phyloP scores from a whole-genome alignment of 2,113 vertebrate species.

The Melanerpes formicivorus region DNA sequence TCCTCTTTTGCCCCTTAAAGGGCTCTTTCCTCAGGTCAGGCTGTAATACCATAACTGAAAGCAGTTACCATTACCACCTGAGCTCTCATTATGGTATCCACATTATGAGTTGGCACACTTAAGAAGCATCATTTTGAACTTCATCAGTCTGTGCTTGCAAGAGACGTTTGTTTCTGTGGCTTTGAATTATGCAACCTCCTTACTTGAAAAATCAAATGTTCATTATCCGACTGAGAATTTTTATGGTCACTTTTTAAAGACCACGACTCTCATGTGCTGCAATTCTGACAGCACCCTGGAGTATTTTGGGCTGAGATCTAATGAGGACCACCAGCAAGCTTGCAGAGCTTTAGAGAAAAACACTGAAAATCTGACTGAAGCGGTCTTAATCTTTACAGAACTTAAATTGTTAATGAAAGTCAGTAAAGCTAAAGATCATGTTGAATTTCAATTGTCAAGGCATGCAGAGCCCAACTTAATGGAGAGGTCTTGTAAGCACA shows the following conservation, averaged over 20 bases:
- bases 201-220: neutral
- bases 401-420: neutral
- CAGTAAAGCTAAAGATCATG: neutral
- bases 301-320: neutral
- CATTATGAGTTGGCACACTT: rapidly evolving
- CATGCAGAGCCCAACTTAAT: neutral
- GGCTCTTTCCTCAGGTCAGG: neutral
- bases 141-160: neutral
- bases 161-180: neutral
- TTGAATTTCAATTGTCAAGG: neutral
- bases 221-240: neutral
- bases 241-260: neutral
- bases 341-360: neutral
- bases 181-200: neutral
- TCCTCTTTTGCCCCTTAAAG: neutral
- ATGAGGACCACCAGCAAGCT: neutral
- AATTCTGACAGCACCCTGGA: neutral
- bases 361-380: neutral
- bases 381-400: neutral
- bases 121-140: neutral
- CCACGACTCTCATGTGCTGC: neutral
- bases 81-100: neutral
- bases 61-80: neutral
- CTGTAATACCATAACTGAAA: neutral
- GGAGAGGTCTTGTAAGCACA: slow-evolving; percentile 71